A percentile compares a stretch with the other conserved stretches of the same genome.
Evolutionary conservation across 92 coral and sea anemone species (phyloP).

Genomic region (Porites rus): DNA sequence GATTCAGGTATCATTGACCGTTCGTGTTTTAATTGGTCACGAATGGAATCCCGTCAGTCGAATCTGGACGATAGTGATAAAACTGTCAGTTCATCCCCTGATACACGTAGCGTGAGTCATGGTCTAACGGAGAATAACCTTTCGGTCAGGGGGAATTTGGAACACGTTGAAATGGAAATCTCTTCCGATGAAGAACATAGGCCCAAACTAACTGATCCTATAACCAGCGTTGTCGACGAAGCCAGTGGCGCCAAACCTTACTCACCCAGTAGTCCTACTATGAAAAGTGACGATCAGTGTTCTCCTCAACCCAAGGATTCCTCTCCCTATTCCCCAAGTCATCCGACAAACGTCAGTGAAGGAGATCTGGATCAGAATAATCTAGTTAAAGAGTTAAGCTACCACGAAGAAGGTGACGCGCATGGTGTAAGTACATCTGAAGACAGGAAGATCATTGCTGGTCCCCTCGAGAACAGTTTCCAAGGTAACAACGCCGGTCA

Average conservation of each 20-base stretch:
- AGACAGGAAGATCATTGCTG: neutral
- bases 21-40: neutral
- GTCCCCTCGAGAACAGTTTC: neutral
- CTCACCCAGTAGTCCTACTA: constrained; percentile 35
- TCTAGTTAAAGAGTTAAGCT: constrained; percentile 1
- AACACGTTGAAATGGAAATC: constrained; percentile 32
- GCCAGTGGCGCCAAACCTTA: constrained; percentile 5
- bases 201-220: neutral
- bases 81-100: neutral
- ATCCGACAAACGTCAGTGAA: constrained; percentile 31
- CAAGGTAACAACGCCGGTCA: neutral
- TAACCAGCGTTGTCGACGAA: neutral
- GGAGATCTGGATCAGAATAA: neutral
- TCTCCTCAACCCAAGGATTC: constrained; percentile 21
- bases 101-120: neutral
- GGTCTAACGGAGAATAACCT: neutral
- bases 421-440: neutral
- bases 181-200: constrained; percentile 12
- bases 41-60: neutral
- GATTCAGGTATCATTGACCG: neutral
- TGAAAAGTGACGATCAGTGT: constrained; percentile 8
- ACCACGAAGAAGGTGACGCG: neutral
- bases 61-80: neutral
- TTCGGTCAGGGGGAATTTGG: neutral
- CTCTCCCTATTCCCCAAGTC: constrained; percentile 39